These are phyloP conservation scores for Adrianichthys oophorus DNA, from an alignment of 2,797 vertebrate species.

Conservation along the genomic window DNA sequence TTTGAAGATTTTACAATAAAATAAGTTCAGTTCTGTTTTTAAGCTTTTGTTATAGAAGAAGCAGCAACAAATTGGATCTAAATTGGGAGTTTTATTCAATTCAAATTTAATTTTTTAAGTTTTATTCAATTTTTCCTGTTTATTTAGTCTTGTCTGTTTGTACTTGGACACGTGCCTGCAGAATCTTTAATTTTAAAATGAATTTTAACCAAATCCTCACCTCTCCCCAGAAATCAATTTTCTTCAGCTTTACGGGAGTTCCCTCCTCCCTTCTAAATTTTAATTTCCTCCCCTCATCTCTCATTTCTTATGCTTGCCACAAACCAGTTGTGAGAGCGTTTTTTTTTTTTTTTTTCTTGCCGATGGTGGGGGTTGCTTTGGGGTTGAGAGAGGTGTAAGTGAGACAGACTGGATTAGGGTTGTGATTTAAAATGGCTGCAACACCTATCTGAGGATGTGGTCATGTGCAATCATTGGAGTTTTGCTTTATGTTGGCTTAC, in stretches of 20 bases:
- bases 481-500: conserved; percentile 65
- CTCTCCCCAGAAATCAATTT: conserved; percentile 50
- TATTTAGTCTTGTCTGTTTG: background rate
- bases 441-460: conserved; percentile 58
- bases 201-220: conserved; percentile 33
- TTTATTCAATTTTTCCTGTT: background rate
- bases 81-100: conserved; percentile 8
- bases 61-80: conserved; percentile 8
- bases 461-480: conserved; percentile 58
- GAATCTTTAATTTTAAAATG: conserved; percentile 46
- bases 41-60: conserved; percentile 9
- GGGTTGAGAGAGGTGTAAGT: conserved; percentile 37
- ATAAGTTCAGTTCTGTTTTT: conserved; percentile 2
- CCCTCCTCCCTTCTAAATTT: conserved; percentile 30
- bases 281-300: conserved; percentile 48
- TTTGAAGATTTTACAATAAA: conserved; percentile 1
- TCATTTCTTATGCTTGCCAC: conserved; percentile 50
- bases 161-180: conserved; percentile 18
- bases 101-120: conserved; percentile 12
- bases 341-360: conserved; percentile 22
- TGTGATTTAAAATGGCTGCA: conserved; percentile 67
- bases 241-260: conserved; percentile 27
- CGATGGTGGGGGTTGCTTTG: conserved; percentile 33
- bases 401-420: conserved; percentile 59
- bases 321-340: conserved; percentile 46